Evolutionary conservation across 2,797 vertebrate genomes (phyloP), one percentile per base, ranked within the genome.

Genomic region (Sebastes matsubarae): DNA sequence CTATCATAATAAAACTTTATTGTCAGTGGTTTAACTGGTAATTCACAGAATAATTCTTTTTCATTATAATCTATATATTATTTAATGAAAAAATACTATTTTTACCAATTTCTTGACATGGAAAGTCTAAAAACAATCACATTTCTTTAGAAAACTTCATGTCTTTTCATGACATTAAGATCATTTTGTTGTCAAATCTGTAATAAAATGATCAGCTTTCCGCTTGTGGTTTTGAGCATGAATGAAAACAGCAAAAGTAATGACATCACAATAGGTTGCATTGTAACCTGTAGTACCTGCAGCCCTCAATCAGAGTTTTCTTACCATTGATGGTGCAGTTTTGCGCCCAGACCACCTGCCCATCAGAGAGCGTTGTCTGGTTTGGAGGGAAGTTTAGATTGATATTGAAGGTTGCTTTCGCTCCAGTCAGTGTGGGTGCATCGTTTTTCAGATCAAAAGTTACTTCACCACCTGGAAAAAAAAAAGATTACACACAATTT

Each of bases 371-470:
- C 18, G 90, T 86, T 0, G 90, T 96, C 91, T 99, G 98, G 68
- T 96, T 97, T 68, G 90, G 36, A 1, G 98, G 98, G 81, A 99
- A 97, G 74, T 89, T 94, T 11, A 99, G 92, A 57, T 95, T 82
- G 71, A 98, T 96, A 75, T 76, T 96, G 94, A 99, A 99, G 8
- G 97, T 97, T 34, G 95, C 89, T 71, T 92, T 96, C 18, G 97
- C 98, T 8, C 97, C 97, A 1, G 93, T 92, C 89, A 99, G 90
- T 1, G 97, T 98, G 30, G 98, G 98, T 0, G 96, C 96, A 13
- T 99, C 98, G 1, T 96, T 99, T 81, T 91, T 96, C 72, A 99
- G 80, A 54, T 96, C 91, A 76, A 99, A 96, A 22, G 96, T 94
- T 54, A 99, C 96, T 2, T 96, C 87, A 4, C 98, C 98, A 1